These are phyloP conservation scores for Diplodus puntazzo DNA, from an alignment of 2,797 vertebrate species.

Conservation along the genomic window DNA sequence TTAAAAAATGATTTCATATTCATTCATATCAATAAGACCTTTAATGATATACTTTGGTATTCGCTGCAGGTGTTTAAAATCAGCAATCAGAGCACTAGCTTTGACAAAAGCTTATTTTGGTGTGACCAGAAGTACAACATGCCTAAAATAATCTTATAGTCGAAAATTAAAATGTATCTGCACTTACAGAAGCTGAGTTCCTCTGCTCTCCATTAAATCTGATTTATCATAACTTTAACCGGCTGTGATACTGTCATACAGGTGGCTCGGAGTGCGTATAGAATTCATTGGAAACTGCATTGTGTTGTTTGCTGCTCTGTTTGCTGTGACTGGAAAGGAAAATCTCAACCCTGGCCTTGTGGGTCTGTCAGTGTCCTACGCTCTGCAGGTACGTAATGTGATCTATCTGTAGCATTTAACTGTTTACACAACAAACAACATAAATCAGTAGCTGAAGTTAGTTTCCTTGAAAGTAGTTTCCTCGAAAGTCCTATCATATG, in stretches of 20 bases:
- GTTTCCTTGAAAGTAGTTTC: background rate
- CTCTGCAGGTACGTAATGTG: constrained; percentile 88
- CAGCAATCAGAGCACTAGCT: background rate
- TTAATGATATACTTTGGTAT: background rate
- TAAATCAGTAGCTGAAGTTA: background rate
- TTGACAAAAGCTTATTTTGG: background rate
- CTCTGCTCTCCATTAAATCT: background rate
- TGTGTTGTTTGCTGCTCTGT: constrained; percentile 94
- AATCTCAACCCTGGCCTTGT: constrained; percentile 91
- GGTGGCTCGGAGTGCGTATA: constrained; percentile 94
- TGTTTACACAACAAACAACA: background rate
- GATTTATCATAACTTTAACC: background rate
- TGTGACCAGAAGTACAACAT: background rate
- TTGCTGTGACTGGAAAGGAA: constrained; percentile 90
- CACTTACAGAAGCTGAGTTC: background rate
- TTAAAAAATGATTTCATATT: no score
- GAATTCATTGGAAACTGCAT: constrained; percentile 97
- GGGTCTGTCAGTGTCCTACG: constrained; percentile 96
- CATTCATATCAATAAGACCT: no score
- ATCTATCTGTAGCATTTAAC: background rate
- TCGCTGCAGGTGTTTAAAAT: background rate
- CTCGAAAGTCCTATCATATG: background rate
- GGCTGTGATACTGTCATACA: constrained; percentile 65
- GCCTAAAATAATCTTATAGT: background rate
- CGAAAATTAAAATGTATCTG: background rate